These are phyloP conservation scores for Ericerus pela DNA, from an alignment of 1,140 invertebrate species.

Conservation along the genomic window DNA sequence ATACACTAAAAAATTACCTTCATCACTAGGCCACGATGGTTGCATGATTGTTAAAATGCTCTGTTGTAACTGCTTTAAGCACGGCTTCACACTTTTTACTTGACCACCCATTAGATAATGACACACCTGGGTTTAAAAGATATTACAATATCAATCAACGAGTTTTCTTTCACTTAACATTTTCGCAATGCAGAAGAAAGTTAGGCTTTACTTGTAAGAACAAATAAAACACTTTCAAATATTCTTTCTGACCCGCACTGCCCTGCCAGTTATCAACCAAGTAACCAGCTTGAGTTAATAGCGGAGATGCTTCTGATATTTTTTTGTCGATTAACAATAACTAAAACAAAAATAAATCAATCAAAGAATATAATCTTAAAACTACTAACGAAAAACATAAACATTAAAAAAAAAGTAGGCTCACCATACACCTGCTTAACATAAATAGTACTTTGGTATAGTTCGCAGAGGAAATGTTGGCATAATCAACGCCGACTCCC, in stretches of 20 bases:
- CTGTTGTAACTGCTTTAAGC: constrained; percentile 88
- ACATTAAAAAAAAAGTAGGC: constrained; percentile 24
- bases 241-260: constrained; percentile 78
- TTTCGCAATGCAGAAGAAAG: too few species aligned
- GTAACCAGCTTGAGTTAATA: constrained; percentile 69
- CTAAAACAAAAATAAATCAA: constrained; percentile 35
- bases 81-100: constrained; percentile 93
- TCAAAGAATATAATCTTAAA: too few species aligned
- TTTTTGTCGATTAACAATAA: constrained; percentile 84
- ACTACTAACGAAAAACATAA: too few species aligned
- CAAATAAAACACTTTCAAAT: constrained; percentile 88
- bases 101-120: constrained; percentile 81
- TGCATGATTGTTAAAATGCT: constrained; percentile 93
- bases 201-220: constrained; percentile 94
- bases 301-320: constrained; percentile 64
- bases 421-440: constrained; percentile 87
- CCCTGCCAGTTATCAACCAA: constrained; percentile 81
- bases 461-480: constrained; percentile 75
- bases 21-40: constrained; percentile 68
- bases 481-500: constrained; percentile 82
- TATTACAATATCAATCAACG: too few species aligned
- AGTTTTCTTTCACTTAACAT: too few species aligned
- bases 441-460: constrained; percentile 88
- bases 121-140: constrained; percentile 54
- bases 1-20: constrained; percentile 51